Percentiles rank a stretch among this genome's conserved stretches.
Conservation (phyloP, 1,140 invertebrate species). For the Pissodes strobi region DNA sequence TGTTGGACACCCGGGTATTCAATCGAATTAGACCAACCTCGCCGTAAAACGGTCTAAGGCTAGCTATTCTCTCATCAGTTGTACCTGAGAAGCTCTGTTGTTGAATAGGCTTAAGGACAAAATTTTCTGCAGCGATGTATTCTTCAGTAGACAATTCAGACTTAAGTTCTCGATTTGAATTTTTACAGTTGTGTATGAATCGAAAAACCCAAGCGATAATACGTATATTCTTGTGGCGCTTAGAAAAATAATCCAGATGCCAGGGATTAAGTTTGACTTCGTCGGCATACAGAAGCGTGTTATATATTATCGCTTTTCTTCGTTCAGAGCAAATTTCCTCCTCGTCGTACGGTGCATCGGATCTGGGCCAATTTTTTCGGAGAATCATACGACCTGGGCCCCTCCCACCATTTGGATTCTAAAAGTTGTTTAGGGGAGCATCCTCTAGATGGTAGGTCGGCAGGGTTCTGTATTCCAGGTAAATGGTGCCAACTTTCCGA, state of each 20-base stretch:
- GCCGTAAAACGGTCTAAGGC: no score
- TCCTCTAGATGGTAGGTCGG: constrained; percentile 54
- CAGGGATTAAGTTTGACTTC: not conserved
- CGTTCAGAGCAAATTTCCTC: constrained; percentile 30
- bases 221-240: constrained; percentile 41
- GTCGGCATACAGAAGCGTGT: not conserved
- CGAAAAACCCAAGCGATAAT: constrained; percentile 41
- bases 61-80: not conserved
- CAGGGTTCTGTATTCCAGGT: constrained; percentile 53
- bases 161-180: constrained; percentile 26
- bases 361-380: not conserved
- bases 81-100: not conserved
- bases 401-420: no score
- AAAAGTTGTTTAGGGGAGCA: constrained; percentile 43
- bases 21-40: constrained; percentile 29
- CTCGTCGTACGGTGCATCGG: constrained; percentile 6
- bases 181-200: constrained; percentile 39
- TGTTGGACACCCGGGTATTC: constrained; percentile 42
- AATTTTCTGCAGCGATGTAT: constrained; percentile 34
- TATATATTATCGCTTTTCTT: constrained; percentile 6
- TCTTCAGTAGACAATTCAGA: no score
- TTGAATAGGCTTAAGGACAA: constrained; percentile 18
- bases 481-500: constrained; percentile 50
- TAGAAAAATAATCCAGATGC: constrained; percentile 31
- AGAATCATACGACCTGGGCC: no score